phyloP scores from a whole-genome alignment of 53 echinoderm and acorn worm species.

The Mesocentrotus franciscanus region DNA sequence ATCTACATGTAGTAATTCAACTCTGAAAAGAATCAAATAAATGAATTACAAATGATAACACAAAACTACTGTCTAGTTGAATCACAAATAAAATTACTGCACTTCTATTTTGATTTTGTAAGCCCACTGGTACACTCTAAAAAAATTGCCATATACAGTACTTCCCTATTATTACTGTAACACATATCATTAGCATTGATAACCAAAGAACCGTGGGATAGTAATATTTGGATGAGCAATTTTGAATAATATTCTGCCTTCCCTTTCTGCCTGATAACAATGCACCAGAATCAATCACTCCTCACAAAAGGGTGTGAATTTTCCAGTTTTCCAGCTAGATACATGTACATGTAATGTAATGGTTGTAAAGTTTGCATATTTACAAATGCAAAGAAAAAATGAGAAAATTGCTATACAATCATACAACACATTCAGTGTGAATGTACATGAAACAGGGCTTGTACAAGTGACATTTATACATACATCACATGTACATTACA shows the following conservation, averaged over 20 bases:
- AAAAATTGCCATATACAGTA: not conserved
- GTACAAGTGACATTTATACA: not conserved
- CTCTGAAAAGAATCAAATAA: too few relatives aligned
- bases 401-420: not conserved
- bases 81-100: too few relatives aligned
- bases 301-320: not conserved
- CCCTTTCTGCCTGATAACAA: not conserved
- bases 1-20: too few relatives aligned
- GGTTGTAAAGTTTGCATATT: not conserved
- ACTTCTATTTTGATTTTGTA: too few relatives aligned
- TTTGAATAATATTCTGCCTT: not conserved
- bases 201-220: constrained; percentile 6
- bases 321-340: not conserved
- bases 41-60: too few relatives aligned
- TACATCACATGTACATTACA: too few relatives aligned
- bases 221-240: constrained; percentile 37
- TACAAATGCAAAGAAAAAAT: not conserved
- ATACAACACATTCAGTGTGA: not conserved
- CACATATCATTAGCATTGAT: constrained; percentile 17
- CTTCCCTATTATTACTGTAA: not conserved
- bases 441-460: not conserved
- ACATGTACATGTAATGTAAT: too few relatives aligned
- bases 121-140: not conserved
- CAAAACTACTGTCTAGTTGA: too few relatives aligned
- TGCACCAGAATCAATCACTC: not conserved